phyloP scores from a whole-genome alignment of 2,888 invertebrate species.

The Allacma fusca region DNA sequence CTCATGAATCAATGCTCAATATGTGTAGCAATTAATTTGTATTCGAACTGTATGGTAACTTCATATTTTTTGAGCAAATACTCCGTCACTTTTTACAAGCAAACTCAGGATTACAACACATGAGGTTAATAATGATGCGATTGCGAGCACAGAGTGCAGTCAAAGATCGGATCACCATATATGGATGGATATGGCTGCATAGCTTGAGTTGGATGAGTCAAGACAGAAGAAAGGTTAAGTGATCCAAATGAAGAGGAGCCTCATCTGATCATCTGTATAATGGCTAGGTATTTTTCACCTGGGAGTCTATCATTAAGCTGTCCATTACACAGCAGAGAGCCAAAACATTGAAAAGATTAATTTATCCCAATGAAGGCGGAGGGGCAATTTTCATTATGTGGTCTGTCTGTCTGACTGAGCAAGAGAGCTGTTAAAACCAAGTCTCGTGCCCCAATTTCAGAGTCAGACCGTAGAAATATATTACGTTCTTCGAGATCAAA shows the following conservation, averaged over 20 bases:
- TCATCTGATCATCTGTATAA: conserved; percentile 43
- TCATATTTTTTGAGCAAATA: too few species aligned
- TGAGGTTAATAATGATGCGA: too few species aligned
- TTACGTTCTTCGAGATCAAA: too few species aligned
- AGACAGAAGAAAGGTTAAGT: conserved; percentile 12
- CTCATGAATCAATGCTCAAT: too few species aligned
- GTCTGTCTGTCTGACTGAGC: neutral
- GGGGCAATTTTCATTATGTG: neutral
- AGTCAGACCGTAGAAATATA: too few species aligned
- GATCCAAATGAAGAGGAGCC: conserved; percentile 16
- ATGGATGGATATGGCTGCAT: neutral
- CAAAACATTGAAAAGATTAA: conserved; percentile 50
- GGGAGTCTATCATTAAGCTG: conserved; percentile 49
- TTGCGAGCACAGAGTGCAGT: too few species aligned
- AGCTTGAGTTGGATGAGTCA: neutral
- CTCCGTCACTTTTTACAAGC: too few species aligned
- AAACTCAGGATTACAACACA: too few species aligned
- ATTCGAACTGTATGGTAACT: too few species aligned
- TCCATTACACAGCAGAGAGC: conserved; percentile 50
- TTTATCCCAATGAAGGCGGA: conserved; percentile 28
- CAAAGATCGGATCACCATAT: too few species aligned
- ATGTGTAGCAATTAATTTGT: too few species aligned
- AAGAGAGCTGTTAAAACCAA: neutral
- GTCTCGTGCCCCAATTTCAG: neutral
- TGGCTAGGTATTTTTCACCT: conserved; percentile 50